phyloP scores from a whole-genome alignment of 2,888 invertebrate species.

The Zygaena filipendulae region DNA sequence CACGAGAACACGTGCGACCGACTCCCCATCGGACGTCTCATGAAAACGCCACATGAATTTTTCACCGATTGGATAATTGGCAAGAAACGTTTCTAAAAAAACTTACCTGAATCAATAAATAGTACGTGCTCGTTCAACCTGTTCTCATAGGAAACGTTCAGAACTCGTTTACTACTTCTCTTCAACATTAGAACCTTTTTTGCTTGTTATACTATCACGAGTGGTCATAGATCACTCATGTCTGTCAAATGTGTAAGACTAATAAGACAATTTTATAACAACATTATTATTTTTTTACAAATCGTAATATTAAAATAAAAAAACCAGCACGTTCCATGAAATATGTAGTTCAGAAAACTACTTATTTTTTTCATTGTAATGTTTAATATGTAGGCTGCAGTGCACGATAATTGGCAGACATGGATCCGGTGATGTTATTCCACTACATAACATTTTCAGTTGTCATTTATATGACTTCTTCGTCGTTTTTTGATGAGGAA shows the following conservation, averaged over 20 bases:
- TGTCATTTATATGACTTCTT: conserved; percentile 20
- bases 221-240: no score
- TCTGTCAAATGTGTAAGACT: no score
- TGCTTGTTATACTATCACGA: no score
- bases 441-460: conserved; percentile 27
- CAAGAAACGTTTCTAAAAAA: conserved; percentile 26
- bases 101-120: conserved; percentile 20
- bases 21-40: conserved; percentile 23
- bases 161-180: no score
- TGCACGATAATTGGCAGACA: no score
- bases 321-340: no score
- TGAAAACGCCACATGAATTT: conserved; percentile 36
- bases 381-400: conserved; percentile 13
- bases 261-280: conserved; percentile 23
- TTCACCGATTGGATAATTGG: conserved; percentile 38
- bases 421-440: conserved; percentile 25
- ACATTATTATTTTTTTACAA: conserved; percentile 23
- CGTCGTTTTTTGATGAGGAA: no score
- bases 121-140: conserved; percentile 27
- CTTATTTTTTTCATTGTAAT: conserved; percentile 12
- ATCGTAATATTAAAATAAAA: not conserved
- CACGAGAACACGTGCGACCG: conserved; percentile 47
- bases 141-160: conserved; percentile 35
- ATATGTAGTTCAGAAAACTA: no score
- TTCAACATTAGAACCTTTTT: no score